A percentile compares a stretch with the other conserved stretches of the same genome.
Evolutionary conservation across 2,888 invertebrate species (phyloP).

Genomic region (Pseudanteris insignis): DNA sequence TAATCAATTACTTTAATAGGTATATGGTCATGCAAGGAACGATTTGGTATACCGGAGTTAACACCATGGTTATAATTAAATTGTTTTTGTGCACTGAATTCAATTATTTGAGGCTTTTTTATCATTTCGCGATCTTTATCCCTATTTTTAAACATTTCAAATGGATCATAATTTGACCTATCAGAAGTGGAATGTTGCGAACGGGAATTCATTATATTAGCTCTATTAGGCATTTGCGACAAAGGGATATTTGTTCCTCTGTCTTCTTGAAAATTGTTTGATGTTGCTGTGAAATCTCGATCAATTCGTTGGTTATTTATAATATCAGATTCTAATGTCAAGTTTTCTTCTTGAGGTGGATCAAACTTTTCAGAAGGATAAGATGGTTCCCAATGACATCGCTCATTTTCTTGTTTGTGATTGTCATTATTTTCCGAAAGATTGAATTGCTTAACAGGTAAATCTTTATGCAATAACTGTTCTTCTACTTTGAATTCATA

Average conservation of each 20-base stretch:
- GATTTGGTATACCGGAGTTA: constrained; percentile 43
- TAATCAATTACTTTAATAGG: constrained; percentile 62
- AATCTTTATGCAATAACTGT: not conserved
- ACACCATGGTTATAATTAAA: constrained; percentile 64
- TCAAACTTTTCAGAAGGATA: constrained; percentile 37
- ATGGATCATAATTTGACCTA: constrained; percentile 32
- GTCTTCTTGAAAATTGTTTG: not conserved
- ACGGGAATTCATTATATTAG: not conserved
- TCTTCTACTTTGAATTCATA: constrained; percentile 1
- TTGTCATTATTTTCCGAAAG: constrained; percentile 2
- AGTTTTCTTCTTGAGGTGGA: not conserved
- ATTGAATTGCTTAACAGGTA: not conserved
- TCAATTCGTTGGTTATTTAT: not conserved
- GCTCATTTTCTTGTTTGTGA: not conserved
- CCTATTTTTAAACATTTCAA: constrained; percentile 28
- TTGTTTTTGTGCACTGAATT: constrained; percentile 60
- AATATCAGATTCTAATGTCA: not conserved
- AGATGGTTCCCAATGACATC: constrained; percentile 15
- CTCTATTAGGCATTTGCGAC: not conserved
- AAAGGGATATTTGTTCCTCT: not conserved
- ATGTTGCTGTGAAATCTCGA: not conserved
- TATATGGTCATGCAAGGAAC: constrained; percentile 47
- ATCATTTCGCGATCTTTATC: constrained; percentile 3
- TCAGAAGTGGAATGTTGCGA: not conserved
- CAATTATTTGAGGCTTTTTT: constrained; percentile 41